A percentile compares a stretch with the other conserved stretches of the same genome.
Evolutionary conservation across 1,140 invertebrate genomes (phyloP).

Genomic region (Drosophila miranda): DNA sequence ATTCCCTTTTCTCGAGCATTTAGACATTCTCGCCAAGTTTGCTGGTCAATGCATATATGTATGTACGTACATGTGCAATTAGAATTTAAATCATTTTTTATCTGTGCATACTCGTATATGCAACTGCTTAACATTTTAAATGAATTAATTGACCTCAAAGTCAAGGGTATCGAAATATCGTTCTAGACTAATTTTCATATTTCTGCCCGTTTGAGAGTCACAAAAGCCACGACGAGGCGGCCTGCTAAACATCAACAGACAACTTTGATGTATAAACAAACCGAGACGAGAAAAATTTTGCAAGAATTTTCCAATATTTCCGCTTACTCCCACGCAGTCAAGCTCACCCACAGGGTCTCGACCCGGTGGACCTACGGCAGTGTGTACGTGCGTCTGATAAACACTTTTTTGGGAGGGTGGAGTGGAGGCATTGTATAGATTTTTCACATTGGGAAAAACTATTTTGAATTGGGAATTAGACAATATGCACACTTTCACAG

Average conservation of each 20-base stretch:
- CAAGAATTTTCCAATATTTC: constrained; percentile 49
- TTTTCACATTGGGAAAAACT: constrained; percentile 33
- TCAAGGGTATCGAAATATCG: no score
- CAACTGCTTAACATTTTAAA: no score
- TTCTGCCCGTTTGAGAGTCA: no score
- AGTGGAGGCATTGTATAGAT: constrained; percentile 32
- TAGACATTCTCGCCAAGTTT: no score
- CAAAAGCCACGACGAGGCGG: constrained; percentile 7
- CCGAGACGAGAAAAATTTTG: constrained; percentile 40
- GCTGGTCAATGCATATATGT: no score
- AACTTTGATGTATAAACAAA: constrained; percentile 56
- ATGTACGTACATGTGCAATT: neutral
- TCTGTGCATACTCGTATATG: no score
- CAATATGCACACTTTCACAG: neutral
- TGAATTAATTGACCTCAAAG: no score
- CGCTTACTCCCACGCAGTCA: constrained; percentile 50
- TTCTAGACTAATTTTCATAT: no score
- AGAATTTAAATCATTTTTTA: no score
- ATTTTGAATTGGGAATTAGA: neutral
- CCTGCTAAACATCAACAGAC: constrained; percentile 52
- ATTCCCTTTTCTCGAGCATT: no score
- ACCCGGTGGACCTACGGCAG: neutral
- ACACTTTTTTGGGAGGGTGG: constrained; percentile 18
- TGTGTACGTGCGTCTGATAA: constrained; percentile 32
- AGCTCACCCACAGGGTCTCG: constrained; percentile 30